Percentiles rank a stretch among this genome's conserved stretches.
phyloP scores from a whole-genome alignment of 2,888 invertebrate genomes.

The Dyspetes luteomarginatus region DNA sequence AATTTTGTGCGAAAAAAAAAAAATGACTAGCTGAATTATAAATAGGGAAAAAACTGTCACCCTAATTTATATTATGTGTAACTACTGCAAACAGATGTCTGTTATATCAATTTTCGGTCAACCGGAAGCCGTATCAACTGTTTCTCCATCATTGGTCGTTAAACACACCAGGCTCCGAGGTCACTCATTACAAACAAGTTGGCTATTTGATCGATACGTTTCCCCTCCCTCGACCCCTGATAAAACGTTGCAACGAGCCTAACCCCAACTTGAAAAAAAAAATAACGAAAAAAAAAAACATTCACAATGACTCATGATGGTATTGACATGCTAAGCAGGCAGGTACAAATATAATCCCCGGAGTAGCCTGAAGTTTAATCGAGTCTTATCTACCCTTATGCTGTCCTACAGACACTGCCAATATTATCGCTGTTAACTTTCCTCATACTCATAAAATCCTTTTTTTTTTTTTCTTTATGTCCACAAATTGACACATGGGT shows the following conservation, averaged over 20 bases:
- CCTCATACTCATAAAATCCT: background rate
- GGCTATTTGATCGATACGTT: slow-evolving; percentile 75
- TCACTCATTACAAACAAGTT: slow-evolving; percentile 73
- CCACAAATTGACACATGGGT: background rate
- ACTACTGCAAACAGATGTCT: slow-evolving; percentile 7
- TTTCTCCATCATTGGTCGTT: slow-evolving; percentile 37
- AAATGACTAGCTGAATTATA: background rate
- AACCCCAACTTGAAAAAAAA: slow-evolving; percentile 47
- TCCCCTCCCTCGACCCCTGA: slow-evolving; percentile 38
- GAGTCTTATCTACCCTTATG: slow-evolving; percentile 70
- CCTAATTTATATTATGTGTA: background rate
- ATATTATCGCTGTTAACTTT: slow-evolving; percentile 23
- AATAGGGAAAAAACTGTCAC: background rate
- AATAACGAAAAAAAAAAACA: slow-evolving; percentile 58
- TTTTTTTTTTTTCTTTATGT: background rate
- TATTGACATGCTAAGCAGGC: slow-evolving; percentile 56
- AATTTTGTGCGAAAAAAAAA: background rate
- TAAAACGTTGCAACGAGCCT: slow-evolving; percentile 62
- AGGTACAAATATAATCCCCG: slow-evolving; percentile 67
- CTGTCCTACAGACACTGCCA: background rate
- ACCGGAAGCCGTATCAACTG: slow-evolving; percentile 42
- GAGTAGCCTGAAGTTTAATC: slow-evolving; percentile 57
- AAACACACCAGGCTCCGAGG: slow-evolving; percentile 47
- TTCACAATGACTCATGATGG: slow-evolving; percentile 68
- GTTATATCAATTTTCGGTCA: slow-evolving; percentile 31